Evolutionary conservation across 2,797 vertebrate species (phyloP), one percentile per base, ranked within the genome.

Genomic region (Hirundo rustica): DNA sequence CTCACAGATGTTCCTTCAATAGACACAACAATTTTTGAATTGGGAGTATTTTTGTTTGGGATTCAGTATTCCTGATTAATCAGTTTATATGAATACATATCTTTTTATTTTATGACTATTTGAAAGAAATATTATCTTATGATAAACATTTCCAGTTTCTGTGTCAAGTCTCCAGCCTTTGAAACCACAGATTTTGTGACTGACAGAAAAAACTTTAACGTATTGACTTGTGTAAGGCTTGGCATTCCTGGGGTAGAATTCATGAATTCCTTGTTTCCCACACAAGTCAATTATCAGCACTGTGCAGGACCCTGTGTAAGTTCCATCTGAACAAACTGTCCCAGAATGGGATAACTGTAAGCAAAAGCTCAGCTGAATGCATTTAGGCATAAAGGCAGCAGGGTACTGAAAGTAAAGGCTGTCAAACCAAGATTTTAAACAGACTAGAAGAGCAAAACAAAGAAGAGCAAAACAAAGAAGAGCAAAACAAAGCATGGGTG

Each of bases 281-380:
- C 34, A 47, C n/a, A 76, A 86, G 42, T 51, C 34, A 85, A 60
- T 90, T 87, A 85, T 51, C 48, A 74, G 7, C 3, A 2, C 17
- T 92, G 82, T 48, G 84, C 75, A 73, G 51, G 57, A 82, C 25
- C 8, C 42, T 27, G 22, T 51, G 74, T 85, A 64, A 92, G 55
- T 50, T 85, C 51, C 32, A 51, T 86, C 73, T 53, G 71, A 94
- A 92, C 81, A 93, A 83, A 55, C 34, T 88, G 74, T 92, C 85
- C 79, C 68, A 90, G 58, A 84, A 75, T 58, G 36, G 36, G 58
- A 76, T 23, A 93, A 92, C 87, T 44, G 60, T 81, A 85, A 30
- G 57, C 30, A 93, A 60, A 1, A 86, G 58, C 66, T 77, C 76
- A 89, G 47, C 38, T 81, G 67, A 96, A 89, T 60, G 23, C 34